Percentiles rank a stretch among this genome's conserved stretches.
Conservation (phyloP, 2,797 vertebrate genomes). For the Alosa sapidissima region DNA sequence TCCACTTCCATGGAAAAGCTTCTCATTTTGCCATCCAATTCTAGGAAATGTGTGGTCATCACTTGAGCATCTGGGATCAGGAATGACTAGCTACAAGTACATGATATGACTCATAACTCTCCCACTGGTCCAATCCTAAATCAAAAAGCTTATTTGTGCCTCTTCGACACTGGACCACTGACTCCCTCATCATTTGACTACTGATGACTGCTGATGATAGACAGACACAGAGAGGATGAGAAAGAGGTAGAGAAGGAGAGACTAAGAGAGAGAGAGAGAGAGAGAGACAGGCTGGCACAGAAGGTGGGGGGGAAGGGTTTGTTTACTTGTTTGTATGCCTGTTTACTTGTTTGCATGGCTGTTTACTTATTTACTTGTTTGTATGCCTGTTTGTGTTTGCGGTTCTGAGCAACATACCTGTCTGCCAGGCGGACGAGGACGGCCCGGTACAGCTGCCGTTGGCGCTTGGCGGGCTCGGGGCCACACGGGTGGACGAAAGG, state of each 20-base stretch:
- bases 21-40: no score
- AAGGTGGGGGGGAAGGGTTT: not conserved
- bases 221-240: no score
- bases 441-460: constrained; percentile 91
- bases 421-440: constrained; percentile 89
- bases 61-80: no score
- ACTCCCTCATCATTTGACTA: not conserved
- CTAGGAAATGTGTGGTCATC: no score
- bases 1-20: not conserved
- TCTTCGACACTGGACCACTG: no score
- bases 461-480: constrained; percentile 79
- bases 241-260: no score
- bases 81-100: not conserved
- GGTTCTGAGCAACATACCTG: constrained; percentile 73
- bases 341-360: not conserved
- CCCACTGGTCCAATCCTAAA: no score
- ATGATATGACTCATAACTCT: no score
- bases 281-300: not conserved
- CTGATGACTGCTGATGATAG: not conserved
- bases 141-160: no score
- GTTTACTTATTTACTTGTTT: not conserved
- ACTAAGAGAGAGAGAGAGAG: no score
- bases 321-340: not conserved
- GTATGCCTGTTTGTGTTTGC: not conserved
- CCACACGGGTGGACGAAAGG: constrained; percentile 90